Evolutionary conservation across 2,888 invertebrate species (phyloP).

Genomic region (Drosophila nr. fundita): DNA sequence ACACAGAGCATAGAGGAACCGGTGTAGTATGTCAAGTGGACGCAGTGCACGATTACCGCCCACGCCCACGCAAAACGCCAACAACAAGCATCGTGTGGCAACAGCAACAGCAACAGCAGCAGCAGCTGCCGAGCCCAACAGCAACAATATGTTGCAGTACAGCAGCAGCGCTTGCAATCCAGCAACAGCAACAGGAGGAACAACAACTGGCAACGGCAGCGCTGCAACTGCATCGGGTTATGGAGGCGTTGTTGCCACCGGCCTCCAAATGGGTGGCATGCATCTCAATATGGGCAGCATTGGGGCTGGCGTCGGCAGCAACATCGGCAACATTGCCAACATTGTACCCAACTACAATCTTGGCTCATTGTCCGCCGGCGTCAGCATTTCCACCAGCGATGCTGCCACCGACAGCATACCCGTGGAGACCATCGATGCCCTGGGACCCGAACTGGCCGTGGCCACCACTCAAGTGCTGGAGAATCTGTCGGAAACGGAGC

Average conservation of each 20-base stretch:
- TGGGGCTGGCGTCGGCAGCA: background rate
- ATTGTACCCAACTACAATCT: slow-evolving; percentile 40
- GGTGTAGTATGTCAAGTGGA: slow-evolving; percentile 83
- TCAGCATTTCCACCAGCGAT: slow-evolving; percentile 58
- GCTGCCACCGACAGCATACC: slow-evolving; percentile 74
- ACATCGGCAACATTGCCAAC: slow-evolving; percentile 32
- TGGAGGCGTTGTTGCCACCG: slow-evolving; percentile 29
- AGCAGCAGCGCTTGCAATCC: slow-evolving; percentile 43
- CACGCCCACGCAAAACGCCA: slow-evolving; percentile 80
- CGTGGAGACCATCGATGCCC: slow-evolving; percentile 80
- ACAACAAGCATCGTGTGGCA: slow-evolving; percentile 67
- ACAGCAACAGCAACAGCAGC: slow-evolving; percentile 50
- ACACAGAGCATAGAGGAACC: slow-evolving; percentile 35
- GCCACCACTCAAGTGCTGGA: slow-evolving; percentile 84
- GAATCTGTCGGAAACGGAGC: slow-evolving; percentile 85
- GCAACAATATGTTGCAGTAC: slow-evolving; percentile 77
- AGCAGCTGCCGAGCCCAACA: slow-evolving; percentile 67
- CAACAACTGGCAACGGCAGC: slow-evolving; percentile 38
- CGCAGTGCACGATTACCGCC: slow-evolving; percentile 84
- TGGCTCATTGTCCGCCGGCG: slow-evolving; percentile 40
- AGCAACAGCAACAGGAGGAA: slow-evolving; percentile 72
- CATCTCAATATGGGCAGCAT: slow-evolving; percentile 42
- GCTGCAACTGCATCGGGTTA: slow-evolving; percentile 38
- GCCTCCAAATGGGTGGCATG: slow-evolving; percentile 57
- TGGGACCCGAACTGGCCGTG: slow-evolving; percentile 83